These are phyloP conservation scores for Gymnodraco acuticeps DNA, from an alignment of 2,797 vertebrate genomes.

Conservation along the genomic window DNA sequence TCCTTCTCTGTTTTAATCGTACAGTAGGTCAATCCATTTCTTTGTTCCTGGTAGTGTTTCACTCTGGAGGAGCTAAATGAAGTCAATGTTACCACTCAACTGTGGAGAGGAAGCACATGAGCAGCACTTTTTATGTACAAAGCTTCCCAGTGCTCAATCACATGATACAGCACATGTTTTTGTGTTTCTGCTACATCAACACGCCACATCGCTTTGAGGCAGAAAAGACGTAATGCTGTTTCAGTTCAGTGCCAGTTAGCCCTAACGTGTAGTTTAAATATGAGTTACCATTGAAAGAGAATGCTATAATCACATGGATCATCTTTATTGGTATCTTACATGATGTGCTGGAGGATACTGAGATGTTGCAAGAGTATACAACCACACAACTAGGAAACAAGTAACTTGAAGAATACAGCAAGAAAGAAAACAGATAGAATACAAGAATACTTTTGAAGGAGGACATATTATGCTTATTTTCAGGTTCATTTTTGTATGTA, in stretches of 20 bases:
- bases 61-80: neutral
- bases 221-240: conserved; percentile 3
- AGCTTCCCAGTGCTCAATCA: conserved; percentile 49
- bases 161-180: conserved; percentile 64
- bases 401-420: too few species aligned
- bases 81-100: neutral
- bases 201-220: conserved; percentile 4
- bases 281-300: neutral
- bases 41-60: neutral
- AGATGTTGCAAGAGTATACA: neutral
- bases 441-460: too few species aligned
- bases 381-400: too few species aligned
- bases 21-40: neutral
- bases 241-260: neutral
- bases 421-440: too few species aligned
- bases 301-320: neutral
- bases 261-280: neutral
- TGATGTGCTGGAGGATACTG: neutral
- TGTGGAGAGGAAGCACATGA: conserved; percentile 40
- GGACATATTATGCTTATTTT: too few species aligned
- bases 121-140: conserved; percentile 13
- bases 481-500: too few species aligned
- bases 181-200: conserved; percentile 33
- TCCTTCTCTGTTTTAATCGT: neutral
- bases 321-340: neutral